These are phyloP conservation scores for Trachops cirrhosus DNA, from an alignment of 2,797 vertebrate species.

Conservation along the genomic window DNA sequence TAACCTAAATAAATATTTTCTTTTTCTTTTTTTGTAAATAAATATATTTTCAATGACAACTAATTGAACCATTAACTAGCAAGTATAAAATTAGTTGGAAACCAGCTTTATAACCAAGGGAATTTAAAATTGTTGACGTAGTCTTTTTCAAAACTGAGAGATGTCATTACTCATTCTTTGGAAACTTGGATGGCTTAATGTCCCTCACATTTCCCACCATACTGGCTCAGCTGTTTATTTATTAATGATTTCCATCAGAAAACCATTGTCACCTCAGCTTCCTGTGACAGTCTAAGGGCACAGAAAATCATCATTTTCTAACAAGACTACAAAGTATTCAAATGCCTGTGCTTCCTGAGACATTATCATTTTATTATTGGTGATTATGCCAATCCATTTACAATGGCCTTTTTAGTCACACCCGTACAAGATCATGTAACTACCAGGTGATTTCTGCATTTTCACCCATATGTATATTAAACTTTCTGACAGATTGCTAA, in stretches of 20 bases:
- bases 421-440: constrained; percentile 54
- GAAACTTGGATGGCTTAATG: neutral
- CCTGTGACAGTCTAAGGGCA: neutral
- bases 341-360: neutral
- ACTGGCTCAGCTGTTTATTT: neutral
- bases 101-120: neutral
- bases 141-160: neutral
- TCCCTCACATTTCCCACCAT: neutral
- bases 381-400: neutral
- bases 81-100: constrained; percentile 37
- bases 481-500: constrained; percentile 90
- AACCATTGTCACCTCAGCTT: constrained; percentile 33
- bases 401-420: constrained; percentile 70
- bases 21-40: neutral
- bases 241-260: constrained; percentile 38
- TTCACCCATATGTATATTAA: constrained; percentile 82
- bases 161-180: neutral
- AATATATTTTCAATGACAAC: neutral
- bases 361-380: neutral
- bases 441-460: constrained; percentile 77
- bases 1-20: constrained; percentile 16
- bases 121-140: neutral
- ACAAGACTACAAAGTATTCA: neutral
- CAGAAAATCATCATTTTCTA: constrained; percentile 29
- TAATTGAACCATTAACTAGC: neutral